Evolutionary conservation across 2,797 vertebrate genomes (phyloP).

Genomic region (Hippoglossus hippoglossus): DNA sequence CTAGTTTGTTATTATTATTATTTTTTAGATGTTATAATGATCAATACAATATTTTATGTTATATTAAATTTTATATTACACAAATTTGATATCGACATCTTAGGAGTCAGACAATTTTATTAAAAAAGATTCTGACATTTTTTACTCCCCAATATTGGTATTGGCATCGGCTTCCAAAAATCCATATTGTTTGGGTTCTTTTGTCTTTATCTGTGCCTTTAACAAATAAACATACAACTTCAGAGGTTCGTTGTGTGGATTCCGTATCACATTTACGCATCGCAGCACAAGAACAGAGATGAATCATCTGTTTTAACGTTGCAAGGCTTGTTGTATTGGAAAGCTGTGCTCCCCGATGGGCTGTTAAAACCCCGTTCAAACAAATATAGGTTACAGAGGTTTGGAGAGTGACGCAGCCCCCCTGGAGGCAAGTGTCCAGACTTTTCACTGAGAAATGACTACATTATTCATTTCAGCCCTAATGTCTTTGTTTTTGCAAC

Average conservation of each 20-base stretch:
- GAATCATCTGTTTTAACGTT: conserved; percentile 48
- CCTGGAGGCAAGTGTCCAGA: conserved; percentile 67
- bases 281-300: conserved; percentile 42
- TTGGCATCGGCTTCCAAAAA: too few relatives aligned
- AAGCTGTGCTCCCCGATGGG: conserved; percentile 41
- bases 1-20: too few relatives aligned
- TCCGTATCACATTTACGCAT: conserved; percentile 44
- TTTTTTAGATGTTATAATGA: too few relatives aligned
- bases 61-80: too few relatives aligned
- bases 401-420: conserved; percentile 55
- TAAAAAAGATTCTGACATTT: too few relatives aligned
- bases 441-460: conserved; percentile 59
- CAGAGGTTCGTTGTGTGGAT: conserved; percentile 18
- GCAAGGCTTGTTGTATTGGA: conserved; percentile 43
- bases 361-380: conserved; percentile 56
- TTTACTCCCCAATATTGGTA: too few relatives aligned
- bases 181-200: too few relatives aligned
- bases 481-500: conserved; percentile 65
- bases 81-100: not conserved
- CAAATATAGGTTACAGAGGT: conserved; percentile 64
- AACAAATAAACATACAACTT: conserved; percentile 3
- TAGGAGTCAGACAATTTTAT: too few relatives aligned
- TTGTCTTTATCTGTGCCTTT: too few relatives aligned
- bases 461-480: conserved; percentile 72
- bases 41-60: too few relatives aligned